Percentiles rank a stretch among this genome's conserved stretches.
Conservation (phyloP, 2,113 vertebrate genomes). For the Phocoena phocoena region DNA sequence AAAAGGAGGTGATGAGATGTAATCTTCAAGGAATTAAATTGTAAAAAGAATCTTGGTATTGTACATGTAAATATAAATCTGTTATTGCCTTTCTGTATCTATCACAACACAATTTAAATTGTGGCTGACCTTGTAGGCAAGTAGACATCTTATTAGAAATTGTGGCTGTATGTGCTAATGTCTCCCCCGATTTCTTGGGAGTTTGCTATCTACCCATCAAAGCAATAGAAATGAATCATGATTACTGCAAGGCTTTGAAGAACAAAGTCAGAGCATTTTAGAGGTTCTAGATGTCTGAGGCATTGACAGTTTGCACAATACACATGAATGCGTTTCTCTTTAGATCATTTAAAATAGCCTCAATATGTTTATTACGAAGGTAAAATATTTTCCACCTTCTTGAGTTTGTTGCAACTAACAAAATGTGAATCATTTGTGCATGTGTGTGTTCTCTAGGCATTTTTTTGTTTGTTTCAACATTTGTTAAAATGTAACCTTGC, state of each 20-base stretch:
- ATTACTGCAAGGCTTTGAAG: slow-evolving; percentile 84
- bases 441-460: neutral
- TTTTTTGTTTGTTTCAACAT: slow-evolving; percentile 52
- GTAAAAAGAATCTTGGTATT: slow-evolving; percentile 87
- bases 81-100: slow-evolving; percentile 89
- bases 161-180: slow-evolving; percentile 79
- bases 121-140: slow-evolving; percentile 86
- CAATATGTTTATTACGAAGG: slow-evolving; percentile 45
- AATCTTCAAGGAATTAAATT: slow-evolving; percentile 84
- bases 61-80: slow-evolving; percentile 89
- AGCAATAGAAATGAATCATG: slow-evolving; percentile 82
- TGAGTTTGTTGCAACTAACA: slow-evolving; percentile 64
- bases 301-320: slow-evolving; percentile 54
- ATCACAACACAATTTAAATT: slow-evolving; percentile 87
- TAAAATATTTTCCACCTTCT: slow-evolving; percentile 63
- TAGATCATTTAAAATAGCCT: slow-evolving; percentile 66
- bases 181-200: slow-evolving; percentile 84
- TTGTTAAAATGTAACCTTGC: slow-evolving; percentile 62
- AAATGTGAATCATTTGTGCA: slow-evolving; percentile 41
- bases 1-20: slow-evolving; percentile 84
- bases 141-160: slow-evolving; percentile 86
- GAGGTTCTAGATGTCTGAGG: slow-evolving; percentile 77
- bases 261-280: slow-evolving; percentile 80
- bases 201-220: slow-evolving; percentile 84
- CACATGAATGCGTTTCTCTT: slow-evolving; percentile 34